Base-by-base conservation (phyloP, 2,797 vertebrate species). In the Acipenser ruthenus region DNA sequence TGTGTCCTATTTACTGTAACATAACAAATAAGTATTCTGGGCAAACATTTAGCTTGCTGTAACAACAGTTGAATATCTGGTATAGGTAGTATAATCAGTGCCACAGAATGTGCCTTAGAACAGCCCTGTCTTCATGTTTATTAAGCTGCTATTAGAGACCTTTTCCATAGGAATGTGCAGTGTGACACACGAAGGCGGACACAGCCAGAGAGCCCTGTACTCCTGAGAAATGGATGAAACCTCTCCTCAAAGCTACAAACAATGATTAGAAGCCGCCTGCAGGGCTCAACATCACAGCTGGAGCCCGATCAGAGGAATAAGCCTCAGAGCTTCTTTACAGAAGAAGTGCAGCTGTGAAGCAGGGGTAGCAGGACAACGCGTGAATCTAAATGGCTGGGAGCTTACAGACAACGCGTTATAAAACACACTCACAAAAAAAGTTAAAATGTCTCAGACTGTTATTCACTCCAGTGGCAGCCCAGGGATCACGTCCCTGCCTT, bases 1-100 rank as follows among this genome's bases (percentile, higher is more conserved):
- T 69, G 74, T 75, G 73, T 73, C 5, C 70, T 75, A 67, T 76
- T 81, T 79, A 77, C 72, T 73, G 78, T 78, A 80, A 52, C 47
- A 51, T 60, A 60, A 78, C 70, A 66, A 59, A 70, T 62, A 56
- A 58, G 67, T 71, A 48, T 52, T 62, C 73, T 65, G 49, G 68
- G 62, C 64, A 70, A 63, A 65, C 50, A 13, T n/a, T 50, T 60
- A 62, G 62, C 48, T 70, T 72, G 64, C 74, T 63, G 49, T 64
- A 62, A 51, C 37, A 13, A 71, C 60, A 15, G 70, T 60, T 75
- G 66, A 68, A 77, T 76, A 12, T 53, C 48, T 3, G 12, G 50
- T 12, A 37, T 37, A 37, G 3, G 37, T 37, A 37, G 37, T 37
- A 37, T 37, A 37, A 37, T 37, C 37, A 37, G 37, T 37, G 37